Evolutionary conservation across 2,888 invertebrate genomes (phyloP), one percentile per base, ranked within the genome.

Genomic region (Minunthozetes semirufus): DNA sequence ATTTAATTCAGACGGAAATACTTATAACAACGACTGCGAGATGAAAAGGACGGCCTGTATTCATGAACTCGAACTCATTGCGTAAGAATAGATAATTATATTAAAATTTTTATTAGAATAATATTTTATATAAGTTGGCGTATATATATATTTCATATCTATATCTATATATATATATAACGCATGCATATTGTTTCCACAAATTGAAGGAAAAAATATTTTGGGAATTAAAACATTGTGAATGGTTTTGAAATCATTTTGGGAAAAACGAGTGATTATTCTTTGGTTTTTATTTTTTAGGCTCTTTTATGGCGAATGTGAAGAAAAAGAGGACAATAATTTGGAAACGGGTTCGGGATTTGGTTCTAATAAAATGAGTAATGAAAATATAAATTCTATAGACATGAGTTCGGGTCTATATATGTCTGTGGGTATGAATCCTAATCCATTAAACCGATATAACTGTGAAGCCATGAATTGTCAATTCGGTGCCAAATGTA

Each of bases 1-100:
- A n/a, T n/a, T n/a, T n/a, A n/a, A n/a, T n/a, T 29, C 48, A 50
- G 89, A 92, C 81, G 89, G 89, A 84, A 87, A 88, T 80, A 93
- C 92, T 3, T 94, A 89, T 82, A 84, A 87, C 77, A 93, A 90
- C 82, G 92, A 92, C 83, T 94, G 94, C 81, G 90, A 92, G 82
- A 87, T 94, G 81, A 89, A 89, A 81, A 89, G 88, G 81, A 88
- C 88, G 70, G 89, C 91, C 17, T 94, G 93, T 83, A 79, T 80
- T 83, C 79, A 81, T 27, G 80, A 81, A 74, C 79, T 80, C 48
- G 84, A 86, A 73, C 84, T 90, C 70, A 86, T 85, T 77, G 90
- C 82, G 74, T 74, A 48, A 70, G 74, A 29, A 5, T 33, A 33
- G 33, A 3, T 33, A 33, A 33, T 33, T 8, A 5, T 33, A 3